Evolutionary conservation across 2,888 invertebrate genomes (phyloP), one percentile per base, ranked within the genome.

Genomic region (Tipula lateralis): DNA sequence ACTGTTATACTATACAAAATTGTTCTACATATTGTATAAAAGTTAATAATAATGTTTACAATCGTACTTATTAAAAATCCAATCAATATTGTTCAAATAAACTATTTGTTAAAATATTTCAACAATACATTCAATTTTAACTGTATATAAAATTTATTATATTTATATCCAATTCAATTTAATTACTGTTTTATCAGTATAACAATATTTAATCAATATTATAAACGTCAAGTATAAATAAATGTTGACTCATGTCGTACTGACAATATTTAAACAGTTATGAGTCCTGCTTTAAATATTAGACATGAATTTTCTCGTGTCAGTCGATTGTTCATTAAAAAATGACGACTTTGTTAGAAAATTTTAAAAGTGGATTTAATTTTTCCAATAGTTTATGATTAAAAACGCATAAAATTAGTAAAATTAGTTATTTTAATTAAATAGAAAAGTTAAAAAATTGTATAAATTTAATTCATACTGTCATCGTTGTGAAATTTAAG

Each of bases 291-390:
- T 66, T 66, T 66, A 66, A 66, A 9, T 24, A 24, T 9, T 9
- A 66, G 9, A 66, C 24, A 24, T 66, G 24, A 66, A 24, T 32
- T 82, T 30, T 82, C 82, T 82, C 82, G 82, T 82, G 82, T 82
- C 82, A 82, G 82, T 82, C 30, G 32, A 82, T 29, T 82, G 66
- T 66, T 66, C 66, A 66, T 66, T 66, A 24, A 66, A 30, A 82
- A 82, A 82, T 82, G 82, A 82, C 82, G 82, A 82, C 82, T 82
- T 82, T 82, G 32, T 82, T 82, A 82, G 82, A 30, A 82, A 29
- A 82, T 82, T 82, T 82, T 82, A 82, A 6, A 16, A 82, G 32
- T 30, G 30, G 30, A 30, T 66, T 16, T 82, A 82, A 82, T 16
- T 30, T 44, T 44, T 44, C n/a, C 6, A 82, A 30, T 82, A 82